Conservation (phyloP, 1,140 invertebrate species). For the Apis florea region DNA sequence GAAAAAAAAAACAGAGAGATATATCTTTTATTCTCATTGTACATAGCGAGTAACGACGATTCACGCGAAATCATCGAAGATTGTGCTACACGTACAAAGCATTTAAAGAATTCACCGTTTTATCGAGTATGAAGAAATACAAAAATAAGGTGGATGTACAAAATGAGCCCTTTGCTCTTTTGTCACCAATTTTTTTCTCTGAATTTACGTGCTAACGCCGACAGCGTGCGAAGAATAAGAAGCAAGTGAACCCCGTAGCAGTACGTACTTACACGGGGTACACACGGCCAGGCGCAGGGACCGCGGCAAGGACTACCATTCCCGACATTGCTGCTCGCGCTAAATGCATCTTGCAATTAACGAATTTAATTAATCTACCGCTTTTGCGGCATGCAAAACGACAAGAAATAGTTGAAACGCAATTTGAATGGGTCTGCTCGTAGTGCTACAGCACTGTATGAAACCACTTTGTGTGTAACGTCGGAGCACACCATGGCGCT, state of each 20-base stretch:
- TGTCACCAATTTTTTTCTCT: slow-evolving; percentile 42
- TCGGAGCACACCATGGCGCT: slow-evolving; percentile 32
- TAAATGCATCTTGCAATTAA: slow-evolving; percentile 79
- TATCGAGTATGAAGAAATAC: slow-evolving; percentile 5
- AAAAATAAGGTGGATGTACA: slow-evolving; percentile 14
- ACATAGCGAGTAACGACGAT: too few species aligned
- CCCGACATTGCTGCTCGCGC: slow-evolving; percentile 27
- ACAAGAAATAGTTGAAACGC: slow-evolving; percentile 75
- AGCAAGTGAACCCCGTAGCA: slow-evolving; percentile 10
- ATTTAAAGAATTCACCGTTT: slow-evolving; percentile 19
- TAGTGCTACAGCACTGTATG: slow-evolving; percentile 39
- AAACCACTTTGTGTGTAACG: slow-evolving; percentile 65
- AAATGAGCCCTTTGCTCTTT: slow-evolving; percentile 45
- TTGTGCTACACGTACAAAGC: too few species aligned
- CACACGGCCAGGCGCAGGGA: slow-evolving; percentile 12
- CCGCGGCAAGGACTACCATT: slow-evolving; percentile 28
- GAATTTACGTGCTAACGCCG: slow-evolving; percentile 46
- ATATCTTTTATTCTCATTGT: too few species aligned
- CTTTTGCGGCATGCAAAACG: slow-evolving; percentile 66
- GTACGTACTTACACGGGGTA: not conserved
- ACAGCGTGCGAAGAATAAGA: slow-evolving; percentile 37
- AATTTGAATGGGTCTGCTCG: slow-evolving; percentile 68
- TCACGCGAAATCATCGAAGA: too few species aligned
- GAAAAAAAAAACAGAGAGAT: not conserved
- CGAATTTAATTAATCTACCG: slow-evolving; percentile 78